Conservation (phyloP, 2,113 vertebrate species). For the Engraulis encrasicolus region DNA sequence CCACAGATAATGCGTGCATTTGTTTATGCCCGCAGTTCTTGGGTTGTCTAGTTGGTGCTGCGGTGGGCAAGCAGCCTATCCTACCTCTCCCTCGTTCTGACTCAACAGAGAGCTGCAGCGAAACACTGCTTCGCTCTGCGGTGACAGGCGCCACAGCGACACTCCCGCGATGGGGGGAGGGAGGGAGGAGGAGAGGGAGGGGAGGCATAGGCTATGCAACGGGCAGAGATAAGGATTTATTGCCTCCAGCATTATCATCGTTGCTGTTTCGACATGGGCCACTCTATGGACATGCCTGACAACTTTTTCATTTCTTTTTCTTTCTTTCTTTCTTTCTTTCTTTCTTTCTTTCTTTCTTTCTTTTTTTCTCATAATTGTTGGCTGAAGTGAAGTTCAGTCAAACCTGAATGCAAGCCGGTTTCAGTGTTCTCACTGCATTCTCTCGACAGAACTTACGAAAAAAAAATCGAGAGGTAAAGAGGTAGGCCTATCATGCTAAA, state of each 20-base stretch:
- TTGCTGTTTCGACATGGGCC: neutral
- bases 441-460: neutral
- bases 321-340: too few relatives aligned
- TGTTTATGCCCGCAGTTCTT: slow-evolving; percentile 72
- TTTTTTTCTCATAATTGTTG: neutral
- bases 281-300: neutral
- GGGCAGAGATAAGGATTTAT: neutral
- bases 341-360: too few relatives aligned
- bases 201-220: neutral
- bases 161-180: neutral
- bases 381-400: neutral
- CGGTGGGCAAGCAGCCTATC: slow-evolving; percentile 20
- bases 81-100: slow-evolving; percentile 32
- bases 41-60: slow-evolving; percentile 32
- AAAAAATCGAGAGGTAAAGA: too few relatives aligned
- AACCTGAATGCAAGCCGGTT: neutral
- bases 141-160: slow-evolving; percentile 24
- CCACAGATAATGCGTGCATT: slow-evolving; percentile 55
- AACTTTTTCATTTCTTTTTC: neutral
- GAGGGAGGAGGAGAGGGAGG: neutral
- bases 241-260: neutral
- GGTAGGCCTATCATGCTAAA: neutral
- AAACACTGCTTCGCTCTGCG: slow-evolving; percentile 41
- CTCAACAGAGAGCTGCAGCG: slow-evolving; percentile 24
- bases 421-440: neutral